These are phyloP conservation scores for Zoanthus sociatus DNA, from an alignment of 92 coral and sea anemone genomes.

Conservation along the genomic window DNA sequence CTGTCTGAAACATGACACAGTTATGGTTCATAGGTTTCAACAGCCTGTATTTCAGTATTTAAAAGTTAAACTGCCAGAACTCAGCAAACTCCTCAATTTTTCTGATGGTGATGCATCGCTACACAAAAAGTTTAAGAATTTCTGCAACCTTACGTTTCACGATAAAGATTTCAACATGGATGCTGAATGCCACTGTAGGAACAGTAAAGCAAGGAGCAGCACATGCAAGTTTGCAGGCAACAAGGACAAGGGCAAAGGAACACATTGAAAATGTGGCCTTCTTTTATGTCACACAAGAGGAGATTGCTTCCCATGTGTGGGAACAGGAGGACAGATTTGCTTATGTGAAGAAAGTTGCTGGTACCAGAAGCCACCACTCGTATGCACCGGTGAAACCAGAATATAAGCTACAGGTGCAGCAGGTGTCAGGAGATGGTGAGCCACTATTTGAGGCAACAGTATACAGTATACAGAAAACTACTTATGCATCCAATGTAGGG, in stretches of 20 bases:
- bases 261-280: constrained; percentile 5
- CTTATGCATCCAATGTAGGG: neutral
- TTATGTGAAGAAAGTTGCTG: neutral
- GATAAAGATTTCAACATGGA: neutral
- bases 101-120: neutral
- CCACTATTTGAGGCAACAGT: neutral
- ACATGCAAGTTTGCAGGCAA: constrained; percentile 22
- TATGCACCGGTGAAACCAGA: neutral
- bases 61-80: no score
- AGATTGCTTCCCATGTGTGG: neutral
- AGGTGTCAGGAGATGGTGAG: neutral
- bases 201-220: constrained; percentile 30
- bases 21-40: no score
- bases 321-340: neutral
- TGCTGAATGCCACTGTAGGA: neutral
- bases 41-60: no score
- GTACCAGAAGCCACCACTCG: constrained; percentile 22
- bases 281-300: neutral
- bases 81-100: no score
- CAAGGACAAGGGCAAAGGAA: neutral
- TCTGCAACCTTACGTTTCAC: neutral
- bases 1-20: no score
- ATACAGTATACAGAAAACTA: neutral
- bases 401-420: constrained; percentile 5
- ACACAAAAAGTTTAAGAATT: neutral